phyloP scores from a whole-genome alignment of 2,113 vertebrate species.

The Eurypyga helias region DNA sequence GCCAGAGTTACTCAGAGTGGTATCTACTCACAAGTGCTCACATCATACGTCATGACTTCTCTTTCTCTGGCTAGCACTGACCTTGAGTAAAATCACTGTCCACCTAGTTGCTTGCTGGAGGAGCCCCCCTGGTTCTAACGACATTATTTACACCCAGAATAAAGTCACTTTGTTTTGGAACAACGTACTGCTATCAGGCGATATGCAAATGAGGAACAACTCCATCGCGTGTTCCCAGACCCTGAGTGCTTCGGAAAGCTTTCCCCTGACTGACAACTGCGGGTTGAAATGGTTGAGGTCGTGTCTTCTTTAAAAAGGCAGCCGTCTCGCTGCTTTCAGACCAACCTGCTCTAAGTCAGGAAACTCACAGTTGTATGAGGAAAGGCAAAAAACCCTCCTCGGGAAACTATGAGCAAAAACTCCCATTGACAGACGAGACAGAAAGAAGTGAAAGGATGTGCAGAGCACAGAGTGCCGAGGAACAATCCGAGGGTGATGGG shows the following conservation, averaged over 20 bases:
- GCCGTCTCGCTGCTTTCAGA: too few species aligned
- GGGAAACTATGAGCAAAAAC: neutral
- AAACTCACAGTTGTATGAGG: neutral
- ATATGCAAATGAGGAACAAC: neutral
- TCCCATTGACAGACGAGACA: neutral
- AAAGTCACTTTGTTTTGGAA: slow-evolving; percentile 27
- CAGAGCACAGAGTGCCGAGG: neutral
- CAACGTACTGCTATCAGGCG: neutral
- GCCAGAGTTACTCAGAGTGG: neutral
- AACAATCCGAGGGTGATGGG: neutral
- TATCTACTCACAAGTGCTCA: neutral
- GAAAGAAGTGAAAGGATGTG: neutral
- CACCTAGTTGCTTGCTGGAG: neutral
- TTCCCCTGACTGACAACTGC: neutral
- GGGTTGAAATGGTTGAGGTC: neutral
- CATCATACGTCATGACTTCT: neutral
- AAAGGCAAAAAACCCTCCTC: neutral
- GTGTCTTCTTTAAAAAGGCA: neutral
- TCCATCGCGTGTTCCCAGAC: neutral
- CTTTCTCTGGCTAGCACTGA: neutral
- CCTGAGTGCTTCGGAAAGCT: neutral
- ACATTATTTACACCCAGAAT: slow-evolving; percentile 3
- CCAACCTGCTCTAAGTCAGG: neutral
- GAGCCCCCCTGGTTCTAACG: neutral
- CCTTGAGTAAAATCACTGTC: neutral